A percentile compares a stretch with the other conserved stretches of the same genome.
Evolutionary conservation across 2,797 vertebrate species (phyloP).

Genomic region (Sebastiscus albofasciatus): DNA sequence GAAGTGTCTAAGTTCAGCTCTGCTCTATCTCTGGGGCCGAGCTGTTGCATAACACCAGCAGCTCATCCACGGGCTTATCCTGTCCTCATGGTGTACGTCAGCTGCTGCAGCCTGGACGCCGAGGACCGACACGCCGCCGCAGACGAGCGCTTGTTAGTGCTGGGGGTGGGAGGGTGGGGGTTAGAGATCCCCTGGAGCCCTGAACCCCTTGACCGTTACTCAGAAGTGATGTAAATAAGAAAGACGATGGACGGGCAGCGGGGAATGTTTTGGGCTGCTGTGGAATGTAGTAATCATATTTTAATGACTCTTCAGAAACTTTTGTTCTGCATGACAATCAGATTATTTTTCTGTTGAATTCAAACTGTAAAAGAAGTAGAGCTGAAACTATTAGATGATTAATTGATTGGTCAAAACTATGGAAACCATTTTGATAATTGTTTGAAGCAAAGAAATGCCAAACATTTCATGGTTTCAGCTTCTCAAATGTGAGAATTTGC

Average conservation of each 20-base stretch:
- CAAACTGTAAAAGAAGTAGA: not conserved
- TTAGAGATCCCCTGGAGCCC: not conserved
- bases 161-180: not conserved
- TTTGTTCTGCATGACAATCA: too few species aligned
- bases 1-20: slow-evolving; percentile 57
- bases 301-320: not conserved
- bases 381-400: not conserved
- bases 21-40: slow-evolving; percentile 61
- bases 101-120: slow-evolving; percentile 15
- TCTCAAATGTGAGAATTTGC: not conserved
- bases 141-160: not conserved
- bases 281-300: not conserved
- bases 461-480: not conserved
- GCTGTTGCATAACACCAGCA: slow-evolving; percentile 63
- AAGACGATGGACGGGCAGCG: not conserved
- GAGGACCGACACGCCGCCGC: not conserved
- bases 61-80: slow-evolving; percentile 57
- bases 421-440: not conserved
- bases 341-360: not conserved
- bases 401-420: not conserved
- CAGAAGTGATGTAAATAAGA: not conserved
- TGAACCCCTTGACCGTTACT: slow-evolving; percentile 16
- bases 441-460: not conserved
- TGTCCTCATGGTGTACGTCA: slow-evolving; percentile 44
- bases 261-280: not conserved